Evolutionary conservation across 2,797 vertebrate genomes (phyloP).

Genomic region (Arnoldichthys spilopterus): DNA sequence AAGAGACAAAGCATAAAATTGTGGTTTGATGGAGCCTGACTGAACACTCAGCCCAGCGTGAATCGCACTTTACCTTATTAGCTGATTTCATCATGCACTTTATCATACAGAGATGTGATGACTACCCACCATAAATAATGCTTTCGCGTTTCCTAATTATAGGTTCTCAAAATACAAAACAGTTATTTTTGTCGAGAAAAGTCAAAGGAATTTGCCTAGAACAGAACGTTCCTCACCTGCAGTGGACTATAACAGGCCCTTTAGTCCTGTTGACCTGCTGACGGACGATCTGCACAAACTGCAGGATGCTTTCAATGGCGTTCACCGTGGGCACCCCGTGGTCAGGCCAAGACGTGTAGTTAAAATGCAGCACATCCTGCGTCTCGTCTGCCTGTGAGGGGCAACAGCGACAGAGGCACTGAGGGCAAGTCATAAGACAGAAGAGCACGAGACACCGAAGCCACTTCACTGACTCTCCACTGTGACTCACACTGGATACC

Average conservation of each 20-base stretch:
- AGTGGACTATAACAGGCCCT: conserved; percentile 91
- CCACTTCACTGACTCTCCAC: neutral
- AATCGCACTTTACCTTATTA: too few species aligned
- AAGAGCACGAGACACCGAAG: neutral
- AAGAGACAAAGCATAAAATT: too few species aligned
- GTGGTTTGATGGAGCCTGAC: too few species aligned
- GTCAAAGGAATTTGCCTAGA: too few species aligned
- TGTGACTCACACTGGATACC: neutral
- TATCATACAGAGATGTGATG: too few species aligned
- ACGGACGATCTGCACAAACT: conserved; percentile 93
- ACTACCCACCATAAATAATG: too few species aligned
- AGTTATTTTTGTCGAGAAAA: too few species aligned
- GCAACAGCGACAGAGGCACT: neutral
- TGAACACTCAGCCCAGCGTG: too few species aligned
- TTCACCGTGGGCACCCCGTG: conserved; percentile 93
- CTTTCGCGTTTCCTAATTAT: too few species aligned
- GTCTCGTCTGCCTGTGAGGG: conserved; percentile 86
- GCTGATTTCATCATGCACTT: too few species aligned
- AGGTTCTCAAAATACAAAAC: too few species aligned
- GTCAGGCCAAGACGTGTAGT: conserved; percentile 96
- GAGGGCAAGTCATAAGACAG: neutral
- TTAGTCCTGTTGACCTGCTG: conserved; percentile 87
- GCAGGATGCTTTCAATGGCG: conserved; percentile 92
- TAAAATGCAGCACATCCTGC: conserved; percentile 91
- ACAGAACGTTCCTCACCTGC: conserved; percentile 92